Evolutionary conservation across 2,797 vertebrate genomes (phyloP).

Genomic region (Arrhamphus sclerolepis): DNA sequence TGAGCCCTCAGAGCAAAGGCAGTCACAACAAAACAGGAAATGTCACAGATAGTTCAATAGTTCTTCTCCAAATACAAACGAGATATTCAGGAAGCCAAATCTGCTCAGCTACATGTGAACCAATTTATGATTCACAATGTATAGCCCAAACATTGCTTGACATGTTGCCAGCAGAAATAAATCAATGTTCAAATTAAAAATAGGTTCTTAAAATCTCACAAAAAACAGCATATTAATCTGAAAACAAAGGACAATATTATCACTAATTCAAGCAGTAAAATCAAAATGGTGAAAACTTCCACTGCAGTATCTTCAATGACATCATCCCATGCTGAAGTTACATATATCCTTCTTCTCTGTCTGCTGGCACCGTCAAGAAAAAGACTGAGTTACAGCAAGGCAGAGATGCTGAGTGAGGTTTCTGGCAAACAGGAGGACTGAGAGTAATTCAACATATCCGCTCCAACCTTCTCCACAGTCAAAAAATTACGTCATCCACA

Average conservation of each 20-base stretch:
- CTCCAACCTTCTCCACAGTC: slow-evolving; percentile 74
- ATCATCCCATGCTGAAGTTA: slow-evolving; percentile 67
- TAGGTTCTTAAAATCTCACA: slow-evolving; percentile 11
- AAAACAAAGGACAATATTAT: slow-evolving; percentile 48
- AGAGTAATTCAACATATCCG: slow-evolving; percentile 76
- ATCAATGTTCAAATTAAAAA: slow-evolving; percentile 48
- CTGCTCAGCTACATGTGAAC: slow-evolving; percentile 41
- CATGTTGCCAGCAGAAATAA: slow-evolving; percentile 37
- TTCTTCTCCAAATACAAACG: slow-evolving; percentile 43
- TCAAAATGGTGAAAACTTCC: slow-evolving; percentile 32
- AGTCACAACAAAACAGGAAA: slow-evolving; percentile 77
- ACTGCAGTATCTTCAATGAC: slow-evolving; percentile 67
- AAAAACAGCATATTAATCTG: slow-evolving; percentile 13
- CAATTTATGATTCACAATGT: slow-evolving; percentile 54
- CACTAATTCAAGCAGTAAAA: slow-evolving; percentile 39
- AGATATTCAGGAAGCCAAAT: slow-evolving; percentile 42
- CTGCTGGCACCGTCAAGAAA: slow-evolving; percentile 71
- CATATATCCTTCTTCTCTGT: slow-evolving; percentile 68
- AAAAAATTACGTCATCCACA: slow-evolving; percentile 78
- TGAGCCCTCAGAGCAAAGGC: slow-evolving; percentile 76
- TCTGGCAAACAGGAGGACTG: slow-evolving; percentile 73
- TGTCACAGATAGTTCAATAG: slow-evolving; percentile 71
- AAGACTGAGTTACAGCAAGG: slow-evolving; percentile 72
- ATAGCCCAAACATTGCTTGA: slow-evolving; percentile 47
- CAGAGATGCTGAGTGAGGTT: slow-evolving; percentile 77